phyloP scores from a whole-genome alignment of 1,140 invertebrate genomes.

The Drosophila nikananu region DNA sequence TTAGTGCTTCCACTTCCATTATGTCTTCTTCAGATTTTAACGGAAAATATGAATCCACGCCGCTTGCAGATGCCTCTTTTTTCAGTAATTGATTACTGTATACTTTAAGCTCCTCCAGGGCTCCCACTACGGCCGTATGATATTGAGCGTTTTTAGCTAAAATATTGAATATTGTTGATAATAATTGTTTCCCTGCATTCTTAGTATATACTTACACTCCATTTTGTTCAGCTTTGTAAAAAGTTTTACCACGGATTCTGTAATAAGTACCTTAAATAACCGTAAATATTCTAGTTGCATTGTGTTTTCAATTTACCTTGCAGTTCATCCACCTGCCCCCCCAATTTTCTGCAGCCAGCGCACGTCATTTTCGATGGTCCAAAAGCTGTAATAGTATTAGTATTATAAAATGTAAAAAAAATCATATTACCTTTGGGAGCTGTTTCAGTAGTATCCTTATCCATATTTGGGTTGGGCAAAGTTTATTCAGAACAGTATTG shows the following conservation, averaged over 20 bases:
- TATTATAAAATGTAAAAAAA: not conserved
- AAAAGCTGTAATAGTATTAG: not conserved
- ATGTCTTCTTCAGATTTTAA: not conserved
- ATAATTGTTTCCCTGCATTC: not conserved
- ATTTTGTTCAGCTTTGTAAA: not conserved
- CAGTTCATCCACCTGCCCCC: not conserved
- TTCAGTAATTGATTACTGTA: constrained; percentile 3
- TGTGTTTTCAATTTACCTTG: not conserved
- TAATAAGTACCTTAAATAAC: not conserved
- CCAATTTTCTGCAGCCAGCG: not conserved
- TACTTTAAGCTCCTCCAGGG: not conserved
- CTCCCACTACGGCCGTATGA: not conserved
- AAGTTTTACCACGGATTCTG: not conserved
- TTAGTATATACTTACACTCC: too few relatives aligned
- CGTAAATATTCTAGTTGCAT: not conserved
- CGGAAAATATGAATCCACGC: not conserved
- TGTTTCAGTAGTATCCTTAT: not conserved
- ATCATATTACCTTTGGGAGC: not conserved
- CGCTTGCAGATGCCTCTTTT: not conserved
- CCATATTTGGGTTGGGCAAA: not conserved
- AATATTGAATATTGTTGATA: not conserved
- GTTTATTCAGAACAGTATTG: too few relatives aligned
- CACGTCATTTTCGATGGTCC: not conserved
- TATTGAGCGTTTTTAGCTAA: not conserved
- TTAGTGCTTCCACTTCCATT: not conserved